These are phyloP conservation scores for Drosophila oshimai DNA, from an alignment of 1,140 invertebrate genomes.

Conservation along the genomic window DNA sequence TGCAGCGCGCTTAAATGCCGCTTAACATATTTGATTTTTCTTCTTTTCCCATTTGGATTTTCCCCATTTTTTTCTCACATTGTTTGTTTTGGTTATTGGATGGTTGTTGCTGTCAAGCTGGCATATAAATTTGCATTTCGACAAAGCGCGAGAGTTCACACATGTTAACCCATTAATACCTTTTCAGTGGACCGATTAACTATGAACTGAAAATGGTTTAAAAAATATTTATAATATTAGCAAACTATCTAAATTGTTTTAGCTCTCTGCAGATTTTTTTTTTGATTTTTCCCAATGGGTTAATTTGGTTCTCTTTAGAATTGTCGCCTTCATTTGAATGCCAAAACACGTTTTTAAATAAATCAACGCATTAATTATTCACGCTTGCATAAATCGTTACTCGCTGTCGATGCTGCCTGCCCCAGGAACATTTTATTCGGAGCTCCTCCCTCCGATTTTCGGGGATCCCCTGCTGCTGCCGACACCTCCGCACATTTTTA, in stretches of 20 bases:
- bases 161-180: constrained; percentile 51
- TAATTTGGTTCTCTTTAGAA: constrained; percentile 32
- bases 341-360: constrained; percentile 74
- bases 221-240: neutral
- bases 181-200: neutral
- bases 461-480: neutral
- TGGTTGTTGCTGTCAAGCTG: constrained; percentile 36
- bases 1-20: constrained; percentile 66
- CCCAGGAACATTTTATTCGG: constrained; percentile 10
- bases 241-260: neutral
- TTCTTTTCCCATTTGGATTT: constrained; percentile 4
- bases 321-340: constrained; percentile 61
- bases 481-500: constrained; percentile 47
- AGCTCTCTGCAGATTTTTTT: neutral
- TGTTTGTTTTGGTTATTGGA: constrained; percentile 59
- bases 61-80: constrained; percentile 12
- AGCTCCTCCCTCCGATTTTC: neutral
- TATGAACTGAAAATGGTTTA: neutral
- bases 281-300: constrained; percentile 30
- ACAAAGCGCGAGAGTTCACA: constrained; percentile 39
- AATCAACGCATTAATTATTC: constrained; percentile 76
- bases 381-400: constrained; percentile 63
- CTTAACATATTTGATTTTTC: constrained; percentile 74
- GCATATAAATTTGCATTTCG: constrained; percentile 57
- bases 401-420: constrained; percentile 53